phyloP scores from a whole-genome alignment of 2,888 invertebrate species.

The Andrena bicolor region DNA sequence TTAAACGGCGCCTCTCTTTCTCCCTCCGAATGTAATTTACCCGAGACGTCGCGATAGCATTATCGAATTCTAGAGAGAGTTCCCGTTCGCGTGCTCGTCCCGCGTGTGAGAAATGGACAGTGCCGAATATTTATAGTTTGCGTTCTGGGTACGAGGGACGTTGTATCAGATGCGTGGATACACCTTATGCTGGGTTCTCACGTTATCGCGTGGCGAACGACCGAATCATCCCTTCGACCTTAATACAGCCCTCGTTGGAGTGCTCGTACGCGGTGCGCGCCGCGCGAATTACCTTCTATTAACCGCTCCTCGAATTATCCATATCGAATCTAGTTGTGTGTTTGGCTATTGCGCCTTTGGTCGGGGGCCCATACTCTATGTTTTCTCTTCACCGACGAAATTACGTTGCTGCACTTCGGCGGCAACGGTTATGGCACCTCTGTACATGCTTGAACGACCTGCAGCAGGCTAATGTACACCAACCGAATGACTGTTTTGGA shows the following conservation, averaged over 20 bases:
- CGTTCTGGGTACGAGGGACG: constrained; percentile 59
- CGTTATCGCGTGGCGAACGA: constrained; percentile 72
- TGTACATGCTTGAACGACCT: too few relatives aligned
- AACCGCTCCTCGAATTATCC: background rate
- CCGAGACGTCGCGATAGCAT: constrained; percentile 50
- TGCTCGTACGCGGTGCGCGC: background rate
- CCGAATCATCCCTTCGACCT: constrained; percentile 54
- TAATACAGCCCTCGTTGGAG: constrained; percentile 55
- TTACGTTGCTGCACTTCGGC: too few relatives aligned
- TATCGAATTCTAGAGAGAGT: constrained; percentile 50
- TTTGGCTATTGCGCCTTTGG: background rate
- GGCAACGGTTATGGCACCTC: too few relatives aligned
- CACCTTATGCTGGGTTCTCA: constrained; percentile 70
- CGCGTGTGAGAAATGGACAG: constrained; percentile 60
- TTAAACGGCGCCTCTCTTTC: constrained; percentile 43
- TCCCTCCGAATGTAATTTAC: constrained; percentile 45
- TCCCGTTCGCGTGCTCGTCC: constrained; percentile 53
- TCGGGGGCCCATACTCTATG: background rate
- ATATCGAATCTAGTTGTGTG: background rate
- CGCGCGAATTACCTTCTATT: constrained; percentile 13
- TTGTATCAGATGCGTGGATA: constrained; percentile 63
- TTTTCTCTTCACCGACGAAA: too few relatives aligned
- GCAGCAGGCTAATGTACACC: background rate
- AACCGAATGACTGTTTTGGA: too few relatives aligned
- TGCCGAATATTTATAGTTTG: constrained; percentile 70